Evolutionary conservation across 1,140 invertebrate genomes (phyloP).

Genomic region (Gryon sp.): DNA sequence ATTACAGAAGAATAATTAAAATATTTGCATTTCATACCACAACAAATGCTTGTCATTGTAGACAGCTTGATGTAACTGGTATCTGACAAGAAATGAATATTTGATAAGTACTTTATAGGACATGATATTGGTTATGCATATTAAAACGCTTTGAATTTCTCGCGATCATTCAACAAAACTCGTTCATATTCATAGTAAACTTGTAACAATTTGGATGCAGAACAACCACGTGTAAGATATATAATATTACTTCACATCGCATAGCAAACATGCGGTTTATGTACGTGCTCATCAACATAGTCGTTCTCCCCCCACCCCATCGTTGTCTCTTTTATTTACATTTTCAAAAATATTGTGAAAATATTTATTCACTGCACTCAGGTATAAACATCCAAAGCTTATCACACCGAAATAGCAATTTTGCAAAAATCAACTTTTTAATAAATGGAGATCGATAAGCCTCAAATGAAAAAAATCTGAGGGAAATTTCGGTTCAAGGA

Average conservation of each 20-base stretch:
- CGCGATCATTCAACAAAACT: conserved; percentile 54
- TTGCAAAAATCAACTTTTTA: no score
- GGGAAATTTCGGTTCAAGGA: no score
- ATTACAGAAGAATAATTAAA: conserved; percentile 34
- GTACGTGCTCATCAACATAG: neutral
- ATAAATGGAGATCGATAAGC: no score
- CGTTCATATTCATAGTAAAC: conserved; percentile 65
- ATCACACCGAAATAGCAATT: no score
- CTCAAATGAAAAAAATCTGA: no score
- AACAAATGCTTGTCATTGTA: conserved; percentile 37
- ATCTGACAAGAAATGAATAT: conserved; percentile 53
- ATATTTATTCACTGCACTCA: no score
- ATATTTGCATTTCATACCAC: conserved; percentile 36
- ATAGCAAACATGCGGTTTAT: neutral
- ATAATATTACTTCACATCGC: conserved; percentile 13
- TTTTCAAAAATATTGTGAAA: neutral
- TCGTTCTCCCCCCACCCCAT: neutral
- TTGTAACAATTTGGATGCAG: conserved; percentile 39
- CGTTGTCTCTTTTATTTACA: neutral
- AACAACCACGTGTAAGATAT: conserved; percentile 28
- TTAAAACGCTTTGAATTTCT: conserved; percentile 60
- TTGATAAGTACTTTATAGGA: conserved; percentile 59
- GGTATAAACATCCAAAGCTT: no score
- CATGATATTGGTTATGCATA: conserved; percentile 62
- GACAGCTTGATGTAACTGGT: conserved; percentile 29